These are phyloP conservation scores for Ciconia stormi DNA, from an alignment of 2,113 vertebrate species.

Conservation along the genomic window DNA sequence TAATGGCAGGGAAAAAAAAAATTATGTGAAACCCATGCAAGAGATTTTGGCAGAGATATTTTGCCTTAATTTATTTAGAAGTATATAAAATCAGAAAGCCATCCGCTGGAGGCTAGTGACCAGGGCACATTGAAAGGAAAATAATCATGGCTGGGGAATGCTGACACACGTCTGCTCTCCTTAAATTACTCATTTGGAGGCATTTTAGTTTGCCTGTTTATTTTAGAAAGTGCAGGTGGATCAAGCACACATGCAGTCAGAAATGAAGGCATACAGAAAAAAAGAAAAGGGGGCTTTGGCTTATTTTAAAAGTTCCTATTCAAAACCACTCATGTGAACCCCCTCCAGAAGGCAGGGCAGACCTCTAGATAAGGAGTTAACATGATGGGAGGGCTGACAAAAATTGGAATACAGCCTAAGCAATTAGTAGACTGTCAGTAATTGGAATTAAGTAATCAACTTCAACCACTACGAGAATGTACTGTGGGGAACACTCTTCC, in stretches of 20 bases:
- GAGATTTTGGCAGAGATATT: not conserved
- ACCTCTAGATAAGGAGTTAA: slow-evolving; percentile 28
- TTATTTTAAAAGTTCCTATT: not conserved
- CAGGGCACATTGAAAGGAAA: not conserved
- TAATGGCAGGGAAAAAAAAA: not conserved
- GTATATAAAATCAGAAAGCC: not conserved
- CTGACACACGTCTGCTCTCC: not conserved
- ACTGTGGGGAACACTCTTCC: slow-evolving; percentile 31
- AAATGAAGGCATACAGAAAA: not conserved
- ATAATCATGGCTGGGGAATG: not conserved
- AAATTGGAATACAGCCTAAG: slow-evolving; percentile 57
- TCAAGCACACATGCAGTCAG: not conserved
- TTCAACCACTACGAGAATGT: not conserved
- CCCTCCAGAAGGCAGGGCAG: slow-evolving; percentile 26
- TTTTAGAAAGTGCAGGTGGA: not conserved
- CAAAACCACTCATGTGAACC: not conserved
- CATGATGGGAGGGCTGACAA: slow-evolving; percentile 12
- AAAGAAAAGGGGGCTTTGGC: not conserved
- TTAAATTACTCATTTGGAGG: not conserved
- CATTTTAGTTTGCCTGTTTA: not conserved
- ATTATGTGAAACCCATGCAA: not conserved
- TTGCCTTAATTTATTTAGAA: not conserved
- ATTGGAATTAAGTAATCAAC: slow-evolving; percentile 61
- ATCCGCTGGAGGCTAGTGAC: not conserved
- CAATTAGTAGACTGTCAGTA: slow-evolving; percentile 63